Conservation (phyloP, 2,113 vertebrate species). For the Lasiurus cinereus region DNA sequence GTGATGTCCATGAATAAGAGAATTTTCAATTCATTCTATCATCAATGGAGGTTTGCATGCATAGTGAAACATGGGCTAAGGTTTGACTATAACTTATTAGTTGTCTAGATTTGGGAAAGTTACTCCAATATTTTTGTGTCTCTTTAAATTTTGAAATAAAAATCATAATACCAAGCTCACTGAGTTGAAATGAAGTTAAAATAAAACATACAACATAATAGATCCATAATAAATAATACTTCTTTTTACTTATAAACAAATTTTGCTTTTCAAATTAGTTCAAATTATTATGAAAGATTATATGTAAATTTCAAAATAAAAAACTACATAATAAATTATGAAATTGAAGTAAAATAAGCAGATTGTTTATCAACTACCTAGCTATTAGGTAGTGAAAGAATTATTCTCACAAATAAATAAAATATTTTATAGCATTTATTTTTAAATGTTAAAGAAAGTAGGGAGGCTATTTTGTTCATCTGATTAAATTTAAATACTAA, state of each 20-base stretch:
- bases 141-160: neutral
- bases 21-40: neutral
- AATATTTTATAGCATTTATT: neutral
- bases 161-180: neutral
- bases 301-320: neutral
- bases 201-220: neutral
- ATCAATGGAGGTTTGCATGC: neutral
- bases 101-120: neutral
- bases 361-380: neutral
- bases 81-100: neutral
- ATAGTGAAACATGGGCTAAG: neutral
- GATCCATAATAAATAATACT: neutral
- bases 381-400: neutral
- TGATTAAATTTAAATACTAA: neutral
- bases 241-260: neutral
- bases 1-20: neutral
- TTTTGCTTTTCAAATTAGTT: neutral
- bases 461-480: neutral
- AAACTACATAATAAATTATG: neutral
- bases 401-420: neutral
- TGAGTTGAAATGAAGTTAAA: neutral
- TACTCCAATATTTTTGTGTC: neutral
- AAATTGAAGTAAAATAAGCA: neutral
- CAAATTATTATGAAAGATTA: neutral
- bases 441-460: neutral